phyloP scores from a whole-genome alignment of 2,888 invertebrate species.

The Autographa gamma region DNA sequence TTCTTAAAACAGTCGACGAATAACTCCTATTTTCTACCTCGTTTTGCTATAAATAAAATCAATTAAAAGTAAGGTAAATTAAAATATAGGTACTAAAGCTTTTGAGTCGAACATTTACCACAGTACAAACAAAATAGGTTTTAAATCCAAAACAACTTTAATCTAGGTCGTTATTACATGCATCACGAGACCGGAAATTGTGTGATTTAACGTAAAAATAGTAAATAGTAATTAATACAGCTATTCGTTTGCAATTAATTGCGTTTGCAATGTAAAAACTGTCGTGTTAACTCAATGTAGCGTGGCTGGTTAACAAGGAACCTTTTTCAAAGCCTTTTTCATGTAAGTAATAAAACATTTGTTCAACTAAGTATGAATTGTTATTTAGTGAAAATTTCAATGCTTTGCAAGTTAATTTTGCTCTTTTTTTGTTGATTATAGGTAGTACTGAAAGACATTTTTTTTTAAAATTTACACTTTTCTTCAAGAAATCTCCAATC shows the following conservation, averaged over 20 bases:
- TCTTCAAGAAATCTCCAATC: no score
- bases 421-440: no score
- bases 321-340: neutral
- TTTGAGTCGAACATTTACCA: neutral
- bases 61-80: no score
- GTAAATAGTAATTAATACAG: constrained; percentile 19
- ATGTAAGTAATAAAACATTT: neutral
- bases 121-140: constrained; percentile 13
- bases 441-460: no score
- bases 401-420: neutral
- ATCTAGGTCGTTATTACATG: constrained; percentile 30
- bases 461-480: no score
- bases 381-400: neutral
- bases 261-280: neutral
- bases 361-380: neutral
- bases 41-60: no score
- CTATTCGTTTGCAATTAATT: constrained; percentile 15
- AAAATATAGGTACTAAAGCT: no score
- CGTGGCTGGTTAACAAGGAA: neutral
- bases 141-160: constrained; percentile 7
- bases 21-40: no score
- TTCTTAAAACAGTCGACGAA: no score
- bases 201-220: constrained; percentile 33
- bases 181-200: constrained; percentile 9
- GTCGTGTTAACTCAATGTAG: neutral